These are phyloP conservation scores for Plusia festucae DNA, from an alignment of 2,888 invertebrate genomes.

Conservation along the genomic window DNA sequence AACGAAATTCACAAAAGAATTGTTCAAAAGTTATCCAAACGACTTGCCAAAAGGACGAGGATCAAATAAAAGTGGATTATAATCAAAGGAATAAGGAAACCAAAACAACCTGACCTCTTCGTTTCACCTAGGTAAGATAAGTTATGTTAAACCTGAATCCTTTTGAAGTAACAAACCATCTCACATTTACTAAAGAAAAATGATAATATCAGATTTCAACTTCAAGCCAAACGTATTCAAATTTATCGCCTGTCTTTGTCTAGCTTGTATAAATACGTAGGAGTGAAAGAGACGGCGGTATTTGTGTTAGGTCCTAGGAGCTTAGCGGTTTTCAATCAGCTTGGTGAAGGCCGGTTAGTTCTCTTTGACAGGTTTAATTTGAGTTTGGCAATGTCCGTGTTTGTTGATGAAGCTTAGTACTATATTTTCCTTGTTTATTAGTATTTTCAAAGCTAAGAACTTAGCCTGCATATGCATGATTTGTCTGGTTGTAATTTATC, in stretches of 20 bases:
- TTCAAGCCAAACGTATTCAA: constrained; percentile 3
- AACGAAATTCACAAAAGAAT: constrained; percentile 19
- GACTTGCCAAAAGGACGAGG: constrained; percentile 10
- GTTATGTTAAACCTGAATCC: constrained; percentile 16
- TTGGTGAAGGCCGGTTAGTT: constrained; percentile 9
- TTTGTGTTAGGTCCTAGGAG: not conserved
- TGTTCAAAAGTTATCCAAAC: constrained; percentile 10
- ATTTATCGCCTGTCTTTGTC: constrained; percentile 2
- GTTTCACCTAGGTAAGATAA: constrained; percentile 13
- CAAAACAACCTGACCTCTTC: constrained; percentile 7
- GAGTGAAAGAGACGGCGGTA: constrained; percentile 3
- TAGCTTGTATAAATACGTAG: not conserved
- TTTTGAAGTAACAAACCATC: constrained; percentile 23
- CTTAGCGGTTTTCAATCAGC: constrained; percentile 27
- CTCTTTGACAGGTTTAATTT: constrained; percentile 11
- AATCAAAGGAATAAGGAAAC: not conserved
- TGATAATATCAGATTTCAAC: constrained; percentile 6
- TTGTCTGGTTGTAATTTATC: no score
- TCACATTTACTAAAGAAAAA: constrained; percentile 6
- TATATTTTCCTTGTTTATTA: not conserved
- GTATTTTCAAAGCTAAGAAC: not conserved
- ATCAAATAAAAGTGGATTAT: constrained; percentile 11
- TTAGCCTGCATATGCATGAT: no score
- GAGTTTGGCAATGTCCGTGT: not conserved
- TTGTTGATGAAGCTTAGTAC: not conserved